A percentile compares a stretch with the other conserved stretches of the same genome.
Evolutionary conservation across 2,113 vertebrate genomes (phyloP).

Genomic region (Channa maculata): DNA sequence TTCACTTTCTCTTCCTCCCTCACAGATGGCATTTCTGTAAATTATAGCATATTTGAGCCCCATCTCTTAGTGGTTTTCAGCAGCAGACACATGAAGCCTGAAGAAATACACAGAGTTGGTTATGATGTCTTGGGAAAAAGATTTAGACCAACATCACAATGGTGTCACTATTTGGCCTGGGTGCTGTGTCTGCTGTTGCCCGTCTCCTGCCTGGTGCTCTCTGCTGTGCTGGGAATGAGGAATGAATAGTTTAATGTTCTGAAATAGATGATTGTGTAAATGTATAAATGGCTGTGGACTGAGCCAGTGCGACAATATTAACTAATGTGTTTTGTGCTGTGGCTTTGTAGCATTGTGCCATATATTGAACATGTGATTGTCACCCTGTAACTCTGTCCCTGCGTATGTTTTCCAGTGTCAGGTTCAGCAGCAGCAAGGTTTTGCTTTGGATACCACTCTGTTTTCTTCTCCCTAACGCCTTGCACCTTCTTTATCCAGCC

Average conservation of each 20-base stretch:
- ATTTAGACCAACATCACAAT: conserved; percentile 26
- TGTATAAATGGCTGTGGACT: neutral
- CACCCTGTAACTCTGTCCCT: neutral
- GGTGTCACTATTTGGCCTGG: conserved; percentile 75
- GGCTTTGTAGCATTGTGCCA: neutral
- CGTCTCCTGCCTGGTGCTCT: conserved; percentile 68
- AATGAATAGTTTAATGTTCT: conserved; percentile 45
- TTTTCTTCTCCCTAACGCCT: conserved; percentile 80
- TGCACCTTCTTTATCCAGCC: conserved; percentile 86
- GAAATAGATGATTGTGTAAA: neutral
- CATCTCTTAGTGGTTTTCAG: conserved; percentile 43
- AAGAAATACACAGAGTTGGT: conserved; percentile 33
- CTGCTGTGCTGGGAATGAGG: conserved; percentile 82
- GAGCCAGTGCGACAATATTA: too few relatives aligned
- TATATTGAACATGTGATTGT: neutral
- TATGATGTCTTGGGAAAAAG: too few relatives aligned
- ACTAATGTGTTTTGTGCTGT: too few relatives aligned
- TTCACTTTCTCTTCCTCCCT: neutral
- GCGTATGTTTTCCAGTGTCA: conserved; percentile 58
- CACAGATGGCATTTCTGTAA: conserved; percentile 31
- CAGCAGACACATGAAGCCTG: conserved; percentile 48
- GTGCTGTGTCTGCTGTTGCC: conserved; percentile 71
- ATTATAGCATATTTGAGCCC: conserved; percentile 24
- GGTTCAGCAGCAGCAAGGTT: conserved; percentile 78
- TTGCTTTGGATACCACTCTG: conserved; percentile 82